Base-by-base conservation (phyloP, 1,140 invertebrate species). In the Papilio dardanus region DNA sequence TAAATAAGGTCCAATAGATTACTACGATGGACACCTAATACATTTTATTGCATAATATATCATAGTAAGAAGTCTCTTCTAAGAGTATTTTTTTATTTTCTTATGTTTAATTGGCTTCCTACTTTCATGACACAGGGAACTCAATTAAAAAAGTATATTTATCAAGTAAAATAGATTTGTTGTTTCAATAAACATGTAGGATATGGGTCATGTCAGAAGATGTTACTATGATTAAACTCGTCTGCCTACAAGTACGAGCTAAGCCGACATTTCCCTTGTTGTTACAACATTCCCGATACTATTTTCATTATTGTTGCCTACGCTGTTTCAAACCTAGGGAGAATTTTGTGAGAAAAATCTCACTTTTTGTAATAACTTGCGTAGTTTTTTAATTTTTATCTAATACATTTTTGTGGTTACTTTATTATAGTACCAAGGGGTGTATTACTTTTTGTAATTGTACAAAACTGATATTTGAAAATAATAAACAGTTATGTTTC, bases 161-260 rank as follows among this genome's bases (percentile, higher is more conserved):
- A n/a, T n/a, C n/a, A n/a, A n/a, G n/a, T n/a, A n/a, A n/a, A n/a
- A n/a, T n/a, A n/a, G n/a, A n/a, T n/a, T n/a, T n/a, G n/a, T n/a
- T 62, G 54, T 54, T 62, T 28, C 2, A 62, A 24, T 14, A 30
- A 28, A 62, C 54, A 62, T 62, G 24, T 58, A 28, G 50, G 21
- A 28, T 54, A 54, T 19, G n/a, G 21, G 12, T 3, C 54, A 14
- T 62, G 54, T 62, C 54, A 24, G 24, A 30, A 62, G 54, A 62
- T 62, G 54, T 62, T 62, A 62, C 54, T 62, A 28, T 62, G 54
- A 62, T 62, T 62, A 28, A 62, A 30, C 54, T 62, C 30, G 54
- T 14, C 24, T 1, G 21, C 12, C 54, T 24, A 54, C 50, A 54
- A 54, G 50, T 24, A 8, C 50, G 50, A 54, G 50, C 21, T 24